Percentiles rank a stretch among this genome's conserved stretches.
phyloP scores from a whole-genome alignment of 2,113 vertebrate species.

The Pygoscelis adeliae region DNA sequence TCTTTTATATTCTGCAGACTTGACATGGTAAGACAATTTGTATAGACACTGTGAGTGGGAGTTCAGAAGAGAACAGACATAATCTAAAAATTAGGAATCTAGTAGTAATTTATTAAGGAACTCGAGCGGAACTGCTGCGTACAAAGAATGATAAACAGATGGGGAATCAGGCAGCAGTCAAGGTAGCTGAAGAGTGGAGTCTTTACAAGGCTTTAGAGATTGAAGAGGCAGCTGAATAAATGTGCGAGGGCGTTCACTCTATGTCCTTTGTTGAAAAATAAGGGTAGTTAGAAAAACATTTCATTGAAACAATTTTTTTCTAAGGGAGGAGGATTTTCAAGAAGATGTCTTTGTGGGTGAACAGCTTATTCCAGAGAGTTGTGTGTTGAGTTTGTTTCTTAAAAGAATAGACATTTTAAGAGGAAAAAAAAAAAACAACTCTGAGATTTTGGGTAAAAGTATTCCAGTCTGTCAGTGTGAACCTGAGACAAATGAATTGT shows the following conservation, averaged over 20 bases:
- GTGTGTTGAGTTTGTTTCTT: background rate
- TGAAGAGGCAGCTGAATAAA: constrained; percentile 24
- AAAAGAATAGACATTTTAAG: background rate
- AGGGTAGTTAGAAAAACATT: background rate
- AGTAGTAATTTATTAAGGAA: constrained; percentile 62
- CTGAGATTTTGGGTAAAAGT: background rate
- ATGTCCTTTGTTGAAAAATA: background rate
- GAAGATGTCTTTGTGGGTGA: background rate
- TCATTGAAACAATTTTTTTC: background rate
- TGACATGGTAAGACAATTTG: constrained; percentile 27
- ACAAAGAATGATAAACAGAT: constrained; percentile 56
- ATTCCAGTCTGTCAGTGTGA: background rate
- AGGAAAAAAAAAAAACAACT: background rate
- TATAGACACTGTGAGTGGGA: constrained; percentile 32
- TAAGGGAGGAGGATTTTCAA: background rate
- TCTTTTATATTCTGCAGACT: constrained; percentile 40
- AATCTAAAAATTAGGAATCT: constrained; percentile 64
- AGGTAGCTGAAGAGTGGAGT: constrained; percentile 21
- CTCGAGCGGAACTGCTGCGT: background rate
- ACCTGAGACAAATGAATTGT: background rate
- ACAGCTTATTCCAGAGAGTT: background rate
- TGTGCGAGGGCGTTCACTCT: background rate
- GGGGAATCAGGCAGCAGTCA: constrained; percentile 23
- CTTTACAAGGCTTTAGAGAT: constrained; percentile 10
- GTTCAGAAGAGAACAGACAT: constrained; percentile 54